Conservation (phyloP, 2,113 vertebrate genomes). For the Meleagris gallopavo region DNA sequence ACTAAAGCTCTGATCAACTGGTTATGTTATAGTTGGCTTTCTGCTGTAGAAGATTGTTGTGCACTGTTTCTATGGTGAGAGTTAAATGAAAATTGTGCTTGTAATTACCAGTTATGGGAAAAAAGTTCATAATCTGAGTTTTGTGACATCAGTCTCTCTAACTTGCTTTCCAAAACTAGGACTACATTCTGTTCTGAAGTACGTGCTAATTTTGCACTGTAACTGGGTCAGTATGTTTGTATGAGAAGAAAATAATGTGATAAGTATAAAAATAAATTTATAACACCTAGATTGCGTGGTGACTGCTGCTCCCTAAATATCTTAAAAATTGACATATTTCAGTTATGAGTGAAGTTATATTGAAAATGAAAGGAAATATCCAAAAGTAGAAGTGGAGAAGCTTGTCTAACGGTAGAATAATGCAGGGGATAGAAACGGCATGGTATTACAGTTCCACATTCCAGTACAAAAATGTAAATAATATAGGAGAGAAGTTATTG, state of each 20-base stretch:
- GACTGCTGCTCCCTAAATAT: constrained; percentile 9
- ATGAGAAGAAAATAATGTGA: neutral
- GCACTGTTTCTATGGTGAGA: neutral
- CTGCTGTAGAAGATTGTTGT: neutral
- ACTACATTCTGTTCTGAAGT: neutral
- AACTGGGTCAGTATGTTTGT: neutral
- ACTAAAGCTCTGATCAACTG: neutral
- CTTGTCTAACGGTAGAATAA: neutral
- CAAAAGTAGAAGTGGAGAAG: neutral
- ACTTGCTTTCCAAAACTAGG: neutral
- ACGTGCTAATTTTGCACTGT: neutral
- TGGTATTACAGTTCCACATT: neutral
- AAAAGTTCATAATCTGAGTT: neutral
- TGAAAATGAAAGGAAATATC: neutral
- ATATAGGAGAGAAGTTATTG: neutral
- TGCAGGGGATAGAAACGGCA: neutral
- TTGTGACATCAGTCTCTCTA: neutral
- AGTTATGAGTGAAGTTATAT: neutral
- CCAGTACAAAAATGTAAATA: neutral
- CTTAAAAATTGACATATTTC: neutral
- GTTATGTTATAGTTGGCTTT: neutral
- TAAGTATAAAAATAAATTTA: constrained; percentile 41
- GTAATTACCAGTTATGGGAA: neutral
- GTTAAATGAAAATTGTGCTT: neutral
- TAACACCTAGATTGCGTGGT: neutral